Evolutionary conservation across 2,888 invertebrate species (phyloP).

Genomic region (Bellardia pandia): DNA sequence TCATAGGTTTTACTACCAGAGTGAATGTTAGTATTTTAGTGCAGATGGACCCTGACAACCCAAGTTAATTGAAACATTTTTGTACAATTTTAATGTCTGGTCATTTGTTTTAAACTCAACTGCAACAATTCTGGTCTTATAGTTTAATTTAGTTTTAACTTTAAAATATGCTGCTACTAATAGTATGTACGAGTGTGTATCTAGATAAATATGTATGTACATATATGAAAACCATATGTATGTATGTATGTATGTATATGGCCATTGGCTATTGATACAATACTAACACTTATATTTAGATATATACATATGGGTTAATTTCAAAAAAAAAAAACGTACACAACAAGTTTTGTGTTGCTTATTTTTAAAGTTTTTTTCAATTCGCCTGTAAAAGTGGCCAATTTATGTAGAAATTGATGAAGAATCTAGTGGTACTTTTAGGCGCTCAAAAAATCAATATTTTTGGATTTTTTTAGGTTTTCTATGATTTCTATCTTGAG

Average conservation of each 20-base stretch:
- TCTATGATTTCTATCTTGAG: too few species aligned
- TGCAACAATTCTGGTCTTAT: slow-evolving; percentile 26
- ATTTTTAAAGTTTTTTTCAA: too few species aligned
- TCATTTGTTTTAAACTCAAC: slow-evolving; percentile 59
- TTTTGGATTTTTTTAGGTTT: too few species aligned
- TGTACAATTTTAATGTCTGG: slow-evolving; percentile 45
- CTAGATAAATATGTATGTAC: background rate
- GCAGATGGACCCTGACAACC: slow-evolving; percentile 22
- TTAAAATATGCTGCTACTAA: slow-evolving; percentile 24
- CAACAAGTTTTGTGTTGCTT: too few species aligned
- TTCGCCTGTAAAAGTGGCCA: too few species aligned
- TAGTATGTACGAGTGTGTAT: background rate
- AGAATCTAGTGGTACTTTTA: too few species aligned
- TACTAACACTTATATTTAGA: slow-evolving; percentile 29
- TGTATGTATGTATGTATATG: slow-evolving; percentile 12
- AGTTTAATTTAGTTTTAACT: slow-evolving; percentile 42
- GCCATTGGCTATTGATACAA: slow-evolving; percentile 47
- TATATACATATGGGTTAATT: background rate
- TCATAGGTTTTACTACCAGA: background rate
- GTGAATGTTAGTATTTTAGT: background rate
- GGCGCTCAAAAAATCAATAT: too few species aligned
- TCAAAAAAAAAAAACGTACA: too few species aligned
- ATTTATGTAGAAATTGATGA: too few species aligned
- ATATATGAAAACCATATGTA: background rate
- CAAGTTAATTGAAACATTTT: slow-evolving; percentile 52